phyloP scores from a whole-genome alignment of 2,888 invertebrate genomes.

The Nematopogon swammerdamellus region DNA sequence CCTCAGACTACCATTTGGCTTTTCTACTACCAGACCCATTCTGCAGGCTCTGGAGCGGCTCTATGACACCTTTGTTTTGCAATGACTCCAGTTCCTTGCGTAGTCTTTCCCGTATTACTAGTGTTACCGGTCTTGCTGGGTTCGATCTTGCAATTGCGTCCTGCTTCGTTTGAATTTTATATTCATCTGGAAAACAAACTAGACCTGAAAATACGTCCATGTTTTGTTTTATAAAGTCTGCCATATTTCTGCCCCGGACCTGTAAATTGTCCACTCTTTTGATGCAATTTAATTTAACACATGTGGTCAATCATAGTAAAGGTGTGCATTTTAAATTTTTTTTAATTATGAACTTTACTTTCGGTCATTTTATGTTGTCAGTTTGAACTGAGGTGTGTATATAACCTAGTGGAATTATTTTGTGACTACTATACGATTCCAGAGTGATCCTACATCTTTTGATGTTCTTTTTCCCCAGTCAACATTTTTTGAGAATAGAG shows the following conservation, averaged over 20 bases:
- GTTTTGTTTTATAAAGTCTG: not conserved
- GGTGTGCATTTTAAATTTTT: no score
- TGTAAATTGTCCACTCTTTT: not conserved
- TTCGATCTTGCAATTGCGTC: not conserved
- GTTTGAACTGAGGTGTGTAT: no score
- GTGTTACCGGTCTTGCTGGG: not conserved
- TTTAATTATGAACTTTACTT: no score
- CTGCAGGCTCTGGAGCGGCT: not conserved
- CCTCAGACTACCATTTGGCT: constrained; percentile 6
- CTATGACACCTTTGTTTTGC: not conserved
- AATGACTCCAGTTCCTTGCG: not conserved
- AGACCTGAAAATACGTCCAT: not conserved
- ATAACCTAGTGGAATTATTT: no score
- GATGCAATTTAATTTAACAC: not conserved
- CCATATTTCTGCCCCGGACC: not conserved
- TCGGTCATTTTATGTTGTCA: no score
- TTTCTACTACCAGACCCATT: constrained; percentile 4
- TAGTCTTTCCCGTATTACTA: not conserved
- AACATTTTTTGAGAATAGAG: no score
- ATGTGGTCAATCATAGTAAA: no score
- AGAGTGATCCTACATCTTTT: no score
- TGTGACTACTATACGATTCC: no score
- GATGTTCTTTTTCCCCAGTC: no score
- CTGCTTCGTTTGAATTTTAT: not conserved
- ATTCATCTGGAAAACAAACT: not conserved